Conservation (phyloP, 1,140 invertebrate genomes). For the Heterodera schachtii region DNA sequence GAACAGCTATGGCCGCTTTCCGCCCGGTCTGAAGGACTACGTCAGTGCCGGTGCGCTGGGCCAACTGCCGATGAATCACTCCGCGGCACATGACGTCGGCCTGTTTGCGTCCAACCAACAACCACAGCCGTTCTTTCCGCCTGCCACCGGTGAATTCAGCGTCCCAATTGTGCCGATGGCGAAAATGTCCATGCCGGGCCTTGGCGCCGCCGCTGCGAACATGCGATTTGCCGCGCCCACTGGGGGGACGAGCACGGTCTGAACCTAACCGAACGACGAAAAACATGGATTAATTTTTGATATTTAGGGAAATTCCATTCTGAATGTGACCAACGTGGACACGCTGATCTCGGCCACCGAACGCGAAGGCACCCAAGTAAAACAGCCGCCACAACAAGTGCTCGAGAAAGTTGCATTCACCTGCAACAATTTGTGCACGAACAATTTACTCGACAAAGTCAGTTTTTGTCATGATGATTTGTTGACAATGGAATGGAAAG, state of each 20-base stretch:
- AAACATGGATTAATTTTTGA: background rate
- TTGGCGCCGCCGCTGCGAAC: background rate
- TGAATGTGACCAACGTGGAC: constrained; percentile 96
- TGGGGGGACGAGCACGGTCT: constrained; percentile 28
- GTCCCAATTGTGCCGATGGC: constrained; percentile 6
- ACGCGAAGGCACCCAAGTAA: constrained; percentile 83
- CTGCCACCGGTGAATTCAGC: background rate
- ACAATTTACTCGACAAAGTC: constrained; percentile 87
- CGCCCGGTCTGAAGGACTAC: constrained; percentile 48
- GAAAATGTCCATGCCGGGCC: constrained; percentile 10
- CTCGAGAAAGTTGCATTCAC: constrained; percentile 98
- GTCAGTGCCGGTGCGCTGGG: constrained; percentile 49
- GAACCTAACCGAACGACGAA: background rate
- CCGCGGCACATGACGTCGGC: background rate
- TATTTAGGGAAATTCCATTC: constrained; percentile 42
- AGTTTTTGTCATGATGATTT: background rate
- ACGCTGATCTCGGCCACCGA: constrained; percentile 91
- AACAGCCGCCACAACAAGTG: constrained; percentile 79
- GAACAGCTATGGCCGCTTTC: constrained; percentile 52
- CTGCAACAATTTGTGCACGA: constrained; percentile 95
- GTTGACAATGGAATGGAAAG: background rate
- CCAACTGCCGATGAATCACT: constrained; percentile 24
- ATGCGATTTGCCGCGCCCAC: constrained; percentile 40
- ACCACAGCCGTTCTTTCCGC: background rate
- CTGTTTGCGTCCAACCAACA: background rate